Evolutionary conservation across 2,888 invertebrate species (phyloP).

Genomic region (Thyatira batis): DNA sequence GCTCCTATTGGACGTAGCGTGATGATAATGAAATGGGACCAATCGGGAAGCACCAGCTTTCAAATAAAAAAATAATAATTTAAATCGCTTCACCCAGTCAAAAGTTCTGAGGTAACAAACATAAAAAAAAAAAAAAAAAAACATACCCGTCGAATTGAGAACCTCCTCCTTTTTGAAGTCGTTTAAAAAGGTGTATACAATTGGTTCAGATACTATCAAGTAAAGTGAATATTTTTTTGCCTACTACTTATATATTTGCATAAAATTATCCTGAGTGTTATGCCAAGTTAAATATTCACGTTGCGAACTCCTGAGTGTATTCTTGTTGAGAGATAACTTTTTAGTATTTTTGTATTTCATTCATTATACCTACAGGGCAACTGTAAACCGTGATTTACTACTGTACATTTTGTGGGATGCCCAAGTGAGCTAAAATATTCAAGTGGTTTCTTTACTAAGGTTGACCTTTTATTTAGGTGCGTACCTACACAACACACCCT

Average conservation of each 20-base stretch:
- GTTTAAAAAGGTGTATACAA: too few relatives aligned
- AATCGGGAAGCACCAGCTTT: too few relatives aligned
- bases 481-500: not conserved
- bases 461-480: not conserved
- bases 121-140: too few relatives aligned
- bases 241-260: slow-evolving; percentile 1
- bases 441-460: slow-evolving; percentile 25
- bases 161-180: too few relatives aligned
- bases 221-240: slow-evolving; percentile 6
- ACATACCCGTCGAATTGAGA: too few relatives aligned
- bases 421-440: slow-evolving; percentile 49
- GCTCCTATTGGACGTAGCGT: too few relatives aligned
- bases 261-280: slow-evolving; percentile 1
- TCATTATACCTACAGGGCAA: not conserved
- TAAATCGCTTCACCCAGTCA: too few relatives aligned
- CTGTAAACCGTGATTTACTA: slow-evolving; percentile 7
- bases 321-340: not conserved
- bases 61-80: too few relatives aligned
- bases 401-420: slow-evolving; percentile 40
- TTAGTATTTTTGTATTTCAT: not conserved
- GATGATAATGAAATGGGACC: too few relatives aligned
- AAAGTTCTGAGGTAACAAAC: too few relatives aligned
- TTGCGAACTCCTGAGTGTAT: not conserved
- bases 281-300: not conserved
- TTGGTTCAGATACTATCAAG: slow-evolving; percentile 12